phyloP scores from a whole-genome alignment of 2,113 vertebrate genomes.

The Onychostoma macrolepis region DNA sequence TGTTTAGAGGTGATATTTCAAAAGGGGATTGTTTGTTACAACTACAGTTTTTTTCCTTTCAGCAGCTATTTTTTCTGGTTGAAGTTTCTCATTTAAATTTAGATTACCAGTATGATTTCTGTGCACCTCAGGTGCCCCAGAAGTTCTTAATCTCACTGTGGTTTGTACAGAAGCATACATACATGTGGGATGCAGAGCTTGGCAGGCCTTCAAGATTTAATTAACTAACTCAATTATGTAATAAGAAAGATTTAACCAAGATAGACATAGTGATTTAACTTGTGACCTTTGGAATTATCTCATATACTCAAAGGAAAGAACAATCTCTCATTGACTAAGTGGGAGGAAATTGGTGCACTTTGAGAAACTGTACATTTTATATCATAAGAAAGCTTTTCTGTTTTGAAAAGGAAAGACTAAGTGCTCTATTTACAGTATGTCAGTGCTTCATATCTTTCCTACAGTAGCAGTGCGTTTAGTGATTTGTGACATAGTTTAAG shows the following conservation, averaged over 20 bases:
- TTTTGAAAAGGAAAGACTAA: not conserved
- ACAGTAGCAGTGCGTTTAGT: not conserved
- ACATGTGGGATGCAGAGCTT: conserved; percentile 16
- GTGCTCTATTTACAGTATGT: not conserved
- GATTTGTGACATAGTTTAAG: not conserved
- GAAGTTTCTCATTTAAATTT: conserved; percentile 27
- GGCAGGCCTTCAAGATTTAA: conserved; percentile 33
- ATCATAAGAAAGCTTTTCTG: not conserved
- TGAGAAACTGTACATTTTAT: conserved; percentile 12
- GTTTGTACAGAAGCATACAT: not conserved
- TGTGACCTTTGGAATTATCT: conserved; percentile 39
- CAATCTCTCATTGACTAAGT: conserved; percentile 10
- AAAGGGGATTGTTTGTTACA: not conserved
- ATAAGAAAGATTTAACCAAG: conserved; percentile 28
- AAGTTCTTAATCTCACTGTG: conserved; percentile 1
- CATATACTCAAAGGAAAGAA: conserved; percentile 22
- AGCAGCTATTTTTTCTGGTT: not conserved
- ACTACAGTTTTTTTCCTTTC: not conserved
- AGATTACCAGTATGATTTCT: not conserved
- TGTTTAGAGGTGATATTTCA: conserved; percentile 6
- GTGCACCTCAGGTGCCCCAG: not conserved
- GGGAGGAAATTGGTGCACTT: conserved; percentile 6
- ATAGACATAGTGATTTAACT: conserved; percentile 40
- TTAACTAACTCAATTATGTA: conserved; percentile 34
- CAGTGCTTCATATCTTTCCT: not conserved